Percentiles rank a stretch among this genome's conserved stretches.
phyloP scores from a whole-genome alignment of 2,888 invertebrate genomes.

The Lasioglossum marginatum region DNA sequence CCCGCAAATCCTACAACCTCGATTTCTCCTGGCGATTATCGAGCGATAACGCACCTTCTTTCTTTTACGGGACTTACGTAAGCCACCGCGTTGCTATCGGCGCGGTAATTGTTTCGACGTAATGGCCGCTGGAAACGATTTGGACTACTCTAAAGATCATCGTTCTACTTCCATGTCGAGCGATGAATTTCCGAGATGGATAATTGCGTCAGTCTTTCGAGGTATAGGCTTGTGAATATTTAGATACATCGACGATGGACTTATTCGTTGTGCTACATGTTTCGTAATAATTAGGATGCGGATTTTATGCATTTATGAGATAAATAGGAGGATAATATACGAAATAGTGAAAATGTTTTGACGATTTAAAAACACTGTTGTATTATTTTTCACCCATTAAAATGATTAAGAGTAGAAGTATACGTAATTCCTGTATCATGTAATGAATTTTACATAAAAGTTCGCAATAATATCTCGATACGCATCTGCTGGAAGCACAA shows the following conservation, averaged over 20 bases:
- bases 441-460: no score
- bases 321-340: no score
- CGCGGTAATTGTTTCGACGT: constrained; percentile 12
- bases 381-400: no score
- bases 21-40: neutral
- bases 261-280: no score
- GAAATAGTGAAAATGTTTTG: neutral
- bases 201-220: neutral
- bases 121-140: neutral
- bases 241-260: neutral
- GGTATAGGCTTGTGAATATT: neutral
- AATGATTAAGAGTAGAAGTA: no score
- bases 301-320: no score
- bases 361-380: neutral
- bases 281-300: no score
- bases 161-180: neutral
- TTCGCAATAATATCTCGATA: neutral
- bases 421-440: no score
- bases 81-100: neutral
- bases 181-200: neutral
- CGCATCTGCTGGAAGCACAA: neutral
- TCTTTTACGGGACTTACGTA: constrained; percentile 6
- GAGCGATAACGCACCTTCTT: neutral
- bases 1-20: neutral
- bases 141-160: neutral